phyloP scores from a whole-genome alignment of 2,888 invertebrate species.

The Ornithoptera alexandrae region DNA sequence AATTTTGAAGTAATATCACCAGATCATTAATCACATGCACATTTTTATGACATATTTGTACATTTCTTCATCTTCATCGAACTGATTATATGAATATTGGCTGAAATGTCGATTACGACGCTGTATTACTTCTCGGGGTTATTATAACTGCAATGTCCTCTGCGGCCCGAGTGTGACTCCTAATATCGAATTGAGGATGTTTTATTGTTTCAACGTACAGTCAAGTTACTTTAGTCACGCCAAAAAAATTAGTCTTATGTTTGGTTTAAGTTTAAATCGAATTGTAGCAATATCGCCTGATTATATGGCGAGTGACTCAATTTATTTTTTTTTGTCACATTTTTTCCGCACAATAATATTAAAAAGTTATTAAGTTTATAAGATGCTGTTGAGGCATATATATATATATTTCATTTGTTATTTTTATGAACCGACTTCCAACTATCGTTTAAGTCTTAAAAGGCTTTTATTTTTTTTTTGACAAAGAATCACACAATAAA shows the following conservation, averaged over 20 bases:
- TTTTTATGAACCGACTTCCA: constrained; percentile 40
- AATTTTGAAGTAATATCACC: not conserved
- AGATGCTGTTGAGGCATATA: constrained; percentile 73
- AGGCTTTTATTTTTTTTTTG: constrained; percentile 23
- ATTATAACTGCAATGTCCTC: not conserved
- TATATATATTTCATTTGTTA: constrained; percentile 65
- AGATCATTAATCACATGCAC: not conserved
- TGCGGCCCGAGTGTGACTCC: not conserved
- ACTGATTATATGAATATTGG: not conserved
- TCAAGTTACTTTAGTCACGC: constrained; percentile 21
- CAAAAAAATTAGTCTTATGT: constrained; percentile 25
- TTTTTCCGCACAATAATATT: constrained; percentile 63
- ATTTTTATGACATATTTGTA: not conserved
- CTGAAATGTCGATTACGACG: not conserved
- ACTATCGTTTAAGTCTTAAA: constrained; percentile 11
- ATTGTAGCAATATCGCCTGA: constrained; percentile 12
- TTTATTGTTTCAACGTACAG: constrained; percentile 3
- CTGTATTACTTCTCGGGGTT: not conserved
- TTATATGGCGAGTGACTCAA: not conserved
- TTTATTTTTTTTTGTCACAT: constrained; percentile 49
- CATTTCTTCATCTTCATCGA: not conserved
- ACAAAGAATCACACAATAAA: constrained; percentile 23
- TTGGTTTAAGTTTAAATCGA: constrained; percentile 25
- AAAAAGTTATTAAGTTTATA: constrained; percentile 72
- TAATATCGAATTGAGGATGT: not conserved